Percentiles rank a stretch among this genome's conserved stretches.
Conservation (phyloP, 2,113 vertebrate species). For the Solenodon paradoxus region DNA sequence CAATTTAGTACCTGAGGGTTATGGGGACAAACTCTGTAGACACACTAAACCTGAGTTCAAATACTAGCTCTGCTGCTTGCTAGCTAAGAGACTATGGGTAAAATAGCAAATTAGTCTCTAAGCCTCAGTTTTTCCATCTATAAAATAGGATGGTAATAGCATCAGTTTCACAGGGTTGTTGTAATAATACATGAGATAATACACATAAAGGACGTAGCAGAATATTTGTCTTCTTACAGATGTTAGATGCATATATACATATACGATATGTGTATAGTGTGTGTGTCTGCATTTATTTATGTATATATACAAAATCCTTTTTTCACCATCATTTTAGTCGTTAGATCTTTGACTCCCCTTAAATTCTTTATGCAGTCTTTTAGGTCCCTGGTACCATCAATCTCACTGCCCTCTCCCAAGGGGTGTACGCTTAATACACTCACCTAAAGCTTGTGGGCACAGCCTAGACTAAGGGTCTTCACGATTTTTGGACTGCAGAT, state of each 20-base stretch:
- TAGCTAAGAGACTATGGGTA: background rate
- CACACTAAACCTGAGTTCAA: background rate
- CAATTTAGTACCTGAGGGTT: background rate
- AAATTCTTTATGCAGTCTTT: background rate
- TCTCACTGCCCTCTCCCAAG: background rate
- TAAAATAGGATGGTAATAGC: background rate
- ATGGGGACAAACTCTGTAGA: background rate
- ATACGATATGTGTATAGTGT: background rate
- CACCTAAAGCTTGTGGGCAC: background rate
- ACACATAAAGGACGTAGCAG: background rate
- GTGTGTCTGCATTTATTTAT: background rate
- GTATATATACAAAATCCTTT: background rate
- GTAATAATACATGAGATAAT: background rate
- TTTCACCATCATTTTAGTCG: background rate
- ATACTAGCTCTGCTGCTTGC: background rate
- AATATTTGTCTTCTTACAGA: background rate
- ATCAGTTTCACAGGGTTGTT: background rate
- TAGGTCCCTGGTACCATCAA: background rate
- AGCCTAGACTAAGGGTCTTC: background rate
- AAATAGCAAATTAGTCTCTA: constrained; percentile 3
- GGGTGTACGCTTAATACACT: background rate
- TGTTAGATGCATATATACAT: background rate
- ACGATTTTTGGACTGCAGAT: background rate
- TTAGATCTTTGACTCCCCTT: background rate
- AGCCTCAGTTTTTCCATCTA: constrained; percentile 15